phyloP scores from a whole-genome alignment of 2,797 vertebrate genomes.

The Poecilia picta region DNA sequence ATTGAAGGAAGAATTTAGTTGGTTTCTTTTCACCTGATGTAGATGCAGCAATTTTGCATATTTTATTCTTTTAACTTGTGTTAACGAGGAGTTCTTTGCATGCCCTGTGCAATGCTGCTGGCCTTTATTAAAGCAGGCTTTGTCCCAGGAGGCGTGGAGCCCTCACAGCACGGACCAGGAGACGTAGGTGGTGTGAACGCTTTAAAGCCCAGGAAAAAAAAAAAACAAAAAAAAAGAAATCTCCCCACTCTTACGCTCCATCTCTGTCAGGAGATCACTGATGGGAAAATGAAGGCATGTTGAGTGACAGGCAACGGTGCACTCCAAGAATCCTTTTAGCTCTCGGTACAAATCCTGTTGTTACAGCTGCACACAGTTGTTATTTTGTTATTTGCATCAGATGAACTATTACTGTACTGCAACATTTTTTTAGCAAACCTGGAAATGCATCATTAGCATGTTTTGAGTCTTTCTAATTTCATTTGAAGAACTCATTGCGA shows the following conservation, averaged over 20 bases:
- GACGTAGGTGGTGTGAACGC: constrained; percentile 51
- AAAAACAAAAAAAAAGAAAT: neutral
- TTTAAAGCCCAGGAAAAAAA: constrained; percentile 44
- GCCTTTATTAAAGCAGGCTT: constrained; percentile 65
- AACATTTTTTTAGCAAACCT: neutral
- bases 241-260: constrained; percentile 17
- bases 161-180: constrained; percentile 38
- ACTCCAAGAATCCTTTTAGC: constrained; percentile 65
- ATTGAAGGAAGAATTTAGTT: neutral
- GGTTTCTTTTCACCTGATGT: neutral
- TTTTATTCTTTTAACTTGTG: constrained; percentile 50
- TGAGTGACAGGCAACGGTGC: constrained; percentile 67
- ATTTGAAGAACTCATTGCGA: neutral
- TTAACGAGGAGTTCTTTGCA: constrained; percentile 53
- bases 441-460: neutral
- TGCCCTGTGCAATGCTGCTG: constrained; percentile 24
- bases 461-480: neutral
- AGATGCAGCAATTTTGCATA: constrained; percentile 12
- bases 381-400: neutral
- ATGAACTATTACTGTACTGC: neutral
- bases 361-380: neutral
- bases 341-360: constrained; percentile 26
- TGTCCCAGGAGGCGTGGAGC: constrained; percentile 55
- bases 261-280: constrained; percentile 34
- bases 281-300: constrained; percentile 69